Conservation (phyloP, 2,797 vertebrate species). For the Anomalospiza imberbis region DNA sequence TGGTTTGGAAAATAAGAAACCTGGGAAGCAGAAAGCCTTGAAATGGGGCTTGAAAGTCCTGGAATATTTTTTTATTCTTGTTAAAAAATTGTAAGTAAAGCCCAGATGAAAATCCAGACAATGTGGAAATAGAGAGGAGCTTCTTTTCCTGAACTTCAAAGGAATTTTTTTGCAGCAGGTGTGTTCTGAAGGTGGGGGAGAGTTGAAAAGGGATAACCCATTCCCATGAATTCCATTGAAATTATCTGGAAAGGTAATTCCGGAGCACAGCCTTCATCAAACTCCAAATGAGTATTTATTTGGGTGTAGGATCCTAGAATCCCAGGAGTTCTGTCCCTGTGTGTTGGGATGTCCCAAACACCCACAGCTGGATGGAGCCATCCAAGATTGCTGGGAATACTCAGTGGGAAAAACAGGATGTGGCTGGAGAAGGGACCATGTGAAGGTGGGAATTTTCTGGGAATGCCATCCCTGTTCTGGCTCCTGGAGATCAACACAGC, state of each 20-base stretch:
- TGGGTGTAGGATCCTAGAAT: neutral
- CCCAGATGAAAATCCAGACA: neutral
- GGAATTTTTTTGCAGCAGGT: neutral
- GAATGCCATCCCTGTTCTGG: neutral
- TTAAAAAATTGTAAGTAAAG: neutral
- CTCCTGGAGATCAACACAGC: too few relatives aligned
- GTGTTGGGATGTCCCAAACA: neutral
- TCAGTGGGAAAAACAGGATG: neutral
- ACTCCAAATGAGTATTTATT: neutral
- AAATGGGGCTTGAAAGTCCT: neutral
- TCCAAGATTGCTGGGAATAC: neutral
- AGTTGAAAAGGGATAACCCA: neutral
- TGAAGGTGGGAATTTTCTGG: neutral
- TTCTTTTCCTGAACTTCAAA: neutral
- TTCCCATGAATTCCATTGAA: neutral
- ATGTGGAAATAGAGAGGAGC: neutral
- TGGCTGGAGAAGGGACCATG: neutral
- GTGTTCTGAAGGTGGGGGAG: neutral
- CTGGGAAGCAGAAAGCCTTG: neutral
- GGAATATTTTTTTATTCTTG: neutral
- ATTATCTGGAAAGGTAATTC: neutral
- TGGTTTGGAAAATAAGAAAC: neutral
- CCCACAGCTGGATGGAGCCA: neutral
- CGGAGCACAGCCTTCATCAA: neutral
- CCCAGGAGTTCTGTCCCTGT: neutral